phyloP scores from a whole-genome alignment of 2,113 vertebrate species.

The Catharus bicknelli region DNA sequence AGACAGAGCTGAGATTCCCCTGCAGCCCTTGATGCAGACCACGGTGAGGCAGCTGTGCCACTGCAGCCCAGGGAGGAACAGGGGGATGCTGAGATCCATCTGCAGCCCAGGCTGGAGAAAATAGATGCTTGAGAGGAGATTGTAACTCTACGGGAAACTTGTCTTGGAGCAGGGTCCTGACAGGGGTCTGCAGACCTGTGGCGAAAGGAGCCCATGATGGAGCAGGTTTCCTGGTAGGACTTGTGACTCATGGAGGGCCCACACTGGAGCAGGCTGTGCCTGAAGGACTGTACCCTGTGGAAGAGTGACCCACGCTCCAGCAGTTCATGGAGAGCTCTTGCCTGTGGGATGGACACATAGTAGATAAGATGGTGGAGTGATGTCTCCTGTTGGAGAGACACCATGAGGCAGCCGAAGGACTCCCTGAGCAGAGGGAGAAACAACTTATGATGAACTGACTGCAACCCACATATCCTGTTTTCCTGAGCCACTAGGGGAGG shows the following conservation, averaged over 20 bases:
- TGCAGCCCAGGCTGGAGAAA: background rate
- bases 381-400: background rate
- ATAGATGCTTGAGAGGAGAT: too few relatives aligned
- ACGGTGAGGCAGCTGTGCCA: background rate
- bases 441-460: background rate
- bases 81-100: accelerated
- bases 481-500: background rate
- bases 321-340: background rate
- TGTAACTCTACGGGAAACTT: background rate
- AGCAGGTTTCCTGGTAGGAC: background rate
- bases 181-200: background rate
- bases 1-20: background rate
- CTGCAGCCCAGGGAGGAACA: background rate
- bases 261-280: background rate
- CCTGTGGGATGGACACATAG: too few relatives aligned
- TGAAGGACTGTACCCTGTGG: background rate
- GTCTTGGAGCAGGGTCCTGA: background rate
- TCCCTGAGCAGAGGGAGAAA: background rate
- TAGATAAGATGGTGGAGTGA: background rate
- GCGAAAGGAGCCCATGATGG: background rate
- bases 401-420: background rate
- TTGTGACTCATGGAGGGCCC: background rate
- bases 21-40: accelerated
- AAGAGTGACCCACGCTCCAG: background rate
- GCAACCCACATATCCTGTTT: background rate